phyloP scores from a whole-genome alignment of 37 sponge, comb jelly and placozoan species.

The Crambe crambe region DNA sequence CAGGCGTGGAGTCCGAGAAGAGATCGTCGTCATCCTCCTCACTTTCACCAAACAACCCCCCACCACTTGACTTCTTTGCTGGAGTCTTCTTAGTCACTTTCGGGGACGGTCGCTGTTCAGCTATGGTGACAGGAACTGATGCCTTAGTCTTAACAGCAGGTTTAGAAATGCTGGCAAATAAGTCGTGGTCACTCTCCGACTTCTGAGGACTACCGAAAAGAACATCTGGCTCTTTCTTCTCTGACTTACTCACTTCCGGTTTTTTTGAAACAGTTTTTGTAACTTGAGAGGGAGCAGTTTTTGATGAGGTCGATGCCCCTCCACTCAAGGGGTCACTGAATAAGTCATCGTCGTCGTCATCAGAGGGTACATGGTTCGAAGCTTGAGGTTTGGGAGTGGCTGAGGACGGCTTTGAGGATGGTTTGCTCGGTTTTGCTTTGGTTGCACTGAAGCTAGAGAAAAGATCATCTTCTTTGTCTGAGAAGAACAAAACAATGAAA shows the following conservation, averaged over 20 bases:
- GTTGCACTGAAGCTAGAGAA: background rate
- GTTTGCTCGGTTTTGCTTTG: too few relatives aligned
- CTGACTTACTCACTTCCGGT: background rate
- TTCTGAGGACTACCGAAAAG: slow-evolving; percentile 22
- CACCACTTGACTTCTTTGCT: background rate
- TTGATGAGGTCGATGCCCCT: background rate
- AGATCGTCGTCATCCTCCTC: slow-evolving; percentile 28
- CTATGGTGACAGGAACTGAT: background rate
- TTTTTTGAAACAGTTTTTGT: slow-evolving; percentile 2
- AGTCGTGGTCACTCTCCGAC: slow-evolving; percentile 2
- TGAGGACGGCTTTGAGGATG: too few relatives aligned
- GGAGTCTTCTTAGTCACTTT: background rate
- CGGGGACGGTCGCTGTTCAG: background rate
- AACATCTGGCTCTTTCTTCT: slow-evolving; percentile 4
- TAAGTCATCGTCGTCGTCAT: slow-evolving; percentile 9
- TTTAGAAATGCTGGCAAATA: slow-evolving; percentile 9
- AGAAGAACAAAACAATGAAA: too few relatives aligned
- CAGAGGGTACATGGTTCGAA: background rate
- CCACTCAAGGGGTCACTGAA: background rate
- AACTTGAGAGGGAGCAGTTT: background rate
- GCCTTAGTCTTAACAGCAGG: background rate
- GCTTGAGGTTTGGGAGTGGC: too few relatives aligned
- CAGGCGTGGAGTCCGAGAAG: slow-evolving; percentile 1
- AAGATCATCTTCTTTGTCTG: background rate
- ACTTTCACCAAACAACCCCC: slow-evolving; percentile 17